Conservation (phyloP, 23 tunicate species). For the Ciona savignyi region DNA sequence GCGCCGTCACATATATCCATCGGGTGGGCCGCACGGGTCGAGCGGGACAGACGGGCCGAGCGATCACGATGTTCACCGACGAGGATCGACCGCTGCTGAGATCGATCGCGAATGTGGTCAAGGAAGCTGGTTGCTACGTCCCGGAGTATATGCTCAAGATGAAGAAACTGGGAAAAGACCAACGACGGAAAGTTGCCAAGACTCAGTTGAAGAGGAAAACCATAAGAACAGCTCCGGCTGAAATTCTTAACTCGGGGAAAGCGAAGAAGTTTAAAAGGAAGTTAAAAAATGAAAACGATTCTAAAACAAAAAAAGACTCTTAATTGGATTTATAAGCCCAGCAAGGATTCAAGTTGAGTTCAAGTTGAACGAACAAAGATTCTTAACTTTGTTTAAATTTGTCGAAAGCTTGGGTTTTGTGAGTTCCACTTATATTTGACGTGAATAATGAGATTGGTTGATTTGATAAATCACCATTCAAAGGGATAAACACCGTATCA, state of each 20-base stretch:
- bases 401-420: not conserved
- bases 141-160: slow-evolving; percentile 77
- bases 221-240: slow-evolving; percentile 61
- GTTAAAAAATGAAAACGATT: too few species aligned
- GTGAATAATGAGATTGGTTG: too few species aligned
- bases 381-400: not conserved
- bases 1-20: slow-evolving; percentile 84
- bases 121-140: slow-evolving; percentile 74
- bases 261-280: too few species aligned
- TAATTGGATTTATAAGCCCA: too few species aligned
- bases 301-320: too few species aligned
- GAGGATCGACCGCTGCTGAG: slow-evolving; percentile 66
- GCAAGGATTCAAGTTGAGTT: not conserved
- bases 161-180: slow-evolving; percentile 38
- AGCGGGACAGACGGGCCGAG: slow-evolving; percentile 77
- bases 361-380: not conserved
- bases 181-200: slow-evolving; percentile 26
- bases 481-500: too few species aligned
- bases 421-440: not conserved
- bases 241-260: slow-evolving; percentile 3
- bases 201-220: slow-evolving; percentile 32
- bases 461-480: too few species aligned
- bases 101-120: slow-evolving; percentile 78
- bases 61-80: slow-evolving; percentile 86
- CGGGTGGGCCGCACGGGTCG: slow-evolving; percentile 96